Percentiles rank a stretch among this genome's conserved stretches.
Conservation (phyloP, 2,113 vertebrate species). For the Callochromis pleurospilus region DNA sequence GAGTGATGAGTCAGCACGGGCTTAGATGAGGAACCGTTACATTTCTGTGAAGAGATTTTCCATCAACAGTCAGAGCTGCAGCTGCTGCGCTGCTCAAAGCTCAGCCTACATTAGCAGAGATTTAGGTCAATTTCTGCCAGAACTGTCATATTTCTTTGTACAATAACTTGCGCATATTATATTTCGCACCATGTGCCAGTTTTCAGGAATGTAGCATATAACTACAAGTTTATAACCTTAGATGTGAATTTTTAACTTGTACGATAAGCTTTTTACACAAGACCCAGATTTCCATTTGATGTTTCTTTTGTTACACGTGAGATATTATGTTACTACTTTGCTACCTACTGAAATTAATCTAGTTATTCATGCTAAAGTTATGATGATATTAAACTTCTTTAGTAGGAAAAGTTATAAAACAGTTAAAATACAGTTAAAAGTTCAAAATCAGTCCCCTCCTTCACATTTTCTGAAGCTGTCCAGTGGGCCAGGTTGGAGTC, state of each 20-base stretch:
- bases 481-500: neutral
- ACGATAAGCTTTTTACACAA: neutral
- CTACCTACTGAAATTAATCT: neutral
- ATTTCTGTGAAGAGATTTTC: slow-evolving; percentile 39
- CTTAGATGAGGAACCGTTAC: slow-evolving; percentile 19
- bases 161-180: neutral
- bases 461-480: fast-evolving
- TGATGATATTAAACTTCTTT: neutral
- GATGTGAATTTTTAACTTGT: neutral
- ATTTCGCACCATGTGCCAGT: neutral
- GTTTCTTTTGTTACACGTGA: neutral
- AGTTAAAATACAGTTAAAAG: neutral
- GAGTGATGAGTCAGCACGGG: slow-evolving; percentile 45
- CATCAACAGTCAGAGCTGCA: neutral
- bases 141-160: neutral
- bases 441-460: fast-evolving
- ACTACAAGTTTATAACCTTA: neutral
- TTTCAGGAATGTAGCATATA: neutral
- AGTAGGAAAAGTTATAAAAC: neutral
- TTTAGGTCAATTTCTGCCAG: slow-evolving; percentile 4
- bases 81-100: neutral
- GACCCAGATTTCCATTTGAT: neutral
- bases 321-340: neutral
- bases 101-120: slow-evolving; percentile 2
- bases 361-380: neutral